Evolutionary conservation across 2,113 vertebrate species (phyloP), one percentile per base, ranked within the genome.

Genomic region (Perccottus glenii): DNA sequence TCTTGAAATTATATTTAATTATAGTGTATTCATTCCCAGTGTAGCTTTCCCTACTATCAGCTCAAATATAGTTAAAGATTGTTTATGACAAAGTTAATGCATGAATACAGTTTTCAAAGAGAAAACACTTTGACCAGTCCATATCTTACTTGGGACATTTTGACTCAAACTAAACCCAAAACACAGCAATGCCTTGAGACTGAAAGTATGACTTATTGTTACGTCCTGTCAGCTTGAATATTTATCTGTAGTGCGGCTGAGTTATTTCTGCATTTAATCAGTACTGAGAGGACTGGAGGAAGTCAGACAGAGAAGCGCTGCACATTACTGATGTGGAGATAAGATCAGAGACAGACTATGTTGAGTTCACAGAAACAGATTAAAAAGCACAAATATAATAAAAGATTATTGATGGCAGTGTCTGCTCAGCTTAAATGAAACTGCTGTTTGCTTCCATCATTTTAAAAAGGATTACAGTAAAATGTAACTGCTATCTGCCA

Each of bases 91-190:
- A 27, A 27, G 19, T 27, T 27, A 27, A n/a, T n/a, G n/a, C n/a
- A n/a, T n/a, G n/a, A n/a, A n/a, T n/a, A n/a, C n/a, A n/a, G 63
- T 50, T 67, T 49, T 60, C 48, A 67, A 70, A 19, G 16, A 27
- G 1, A 16, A 3, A 59, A 55, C 59, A 66, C 70, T 7, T 36
- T 66, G 67, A 53, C 53, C 42, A 4, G 36, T 42, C 43, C 55
- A 11, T 63, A 56, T 71, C 14, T 56, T 53, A 61, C 56, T n/a
- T 61, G 70, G 63, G 66, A 60, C 40, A 38, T 14, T 11, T n/a
- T 70, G 73, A 64, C 68, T 64, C 47, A 51, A 60, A 76, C 19
- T 27, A 40, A 40, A 40, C 9, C 9, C 16, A 19, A 57, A 63
- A 60, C 33, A 32, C 46, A 50, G 48, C 52, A n/a, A 45, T 44